Percentiles rank a stretch among this genome's conserved stretches.
Conservation (phyloP, 2,888 invertebrate genomes). For the Leptopilina syphax region DNA sequence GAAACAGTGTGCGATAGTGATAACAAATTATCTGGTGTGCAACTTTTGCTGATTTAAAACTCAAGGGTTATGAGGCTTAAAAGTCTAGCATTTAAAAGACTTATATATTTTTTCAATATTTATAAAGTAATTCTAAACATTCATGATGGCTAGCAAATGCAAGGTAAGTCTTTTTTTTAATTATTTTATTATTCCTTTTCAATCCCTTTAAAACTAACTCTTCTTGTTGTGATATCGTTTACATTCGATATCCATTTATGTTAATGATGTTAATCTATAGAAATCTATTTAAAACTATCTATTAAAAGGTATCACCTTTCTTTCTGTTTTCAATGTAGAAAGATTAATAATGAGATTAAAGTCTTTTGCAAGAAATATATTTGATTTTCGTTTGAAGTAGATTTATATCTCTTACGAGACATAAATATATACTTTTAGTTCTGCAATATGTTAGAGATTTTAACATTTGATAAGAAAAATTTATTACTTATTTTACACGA, state of each 20-base stretch:
- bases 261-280: neutral
- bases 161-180: slow-evolving; percentile 62
- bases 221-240: no score
- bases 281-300: no score
- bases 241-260: neutral
- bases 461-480: neutral
- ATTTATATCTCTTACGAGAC: no score
- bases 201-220: neutral
- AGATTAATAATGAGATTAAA: no score
- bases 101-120: slow-evolving; percentile 62
- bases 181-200: neutral
- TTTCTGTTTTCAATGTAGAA: no score
- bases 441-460: slow-evolving; percentile 9
- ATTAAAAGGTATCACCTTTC: no score
- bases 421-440: neutral
- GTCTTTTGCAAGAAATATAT: neutral
- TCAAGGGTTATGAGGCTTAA: slow-evolving; percentile 71
- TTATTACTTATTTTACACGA: slow-evolving; percentile 11
- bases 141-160: slow-evolving; percentile 72
- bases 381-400: neutral
- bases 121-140: slow-evolving; percentile 55
- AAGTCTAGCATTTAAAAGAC: slow-evolving; percentile 57
- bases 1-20: neutral
- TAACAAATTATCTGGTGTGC: neutral
- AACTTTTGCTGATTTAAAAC: slow-evolving; percentile 14